These are phyloP conservation scores for Thera obeliscata DNA, from an alignment of 2,888 invertebrate species.

Conservation along the genomic window DNA sequence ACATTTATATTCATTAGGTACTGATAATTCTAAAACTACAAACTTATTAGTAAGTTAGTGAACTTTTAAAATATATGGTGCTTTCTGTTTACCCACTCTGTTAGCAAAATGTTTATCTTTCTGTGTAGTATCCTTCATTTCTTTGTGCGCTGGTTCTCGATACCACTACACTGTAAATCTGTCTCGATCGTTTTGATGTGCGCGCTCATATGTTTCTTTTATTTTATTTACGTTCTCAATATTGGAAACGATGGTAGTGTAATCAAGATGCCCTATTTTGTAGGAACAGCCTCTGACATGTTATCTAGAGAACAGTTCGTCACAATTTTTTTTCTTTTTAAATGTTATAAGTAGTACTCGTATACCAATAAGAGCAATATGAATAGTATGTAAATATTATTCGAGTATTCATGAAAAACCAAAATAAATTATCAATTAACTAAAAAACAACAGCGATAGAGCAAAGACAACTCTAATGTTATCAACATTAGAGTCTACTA, in stretches of 20 bases:
- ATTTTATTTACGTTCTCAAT: constrained; percentile 25
- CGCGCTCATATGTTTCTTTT: constrained; percentile 24
- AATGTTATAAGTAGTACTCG: background rate
- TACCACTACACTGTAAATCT: constrained; percentile 61
- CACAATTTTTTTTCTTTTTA: background rate
- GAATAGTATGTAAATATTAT: too few relatives aligned
- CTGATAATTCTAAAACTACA: background rate
- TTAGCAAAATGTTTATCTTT: constrained; percentile 64
- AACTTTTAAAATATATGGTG: constrained; percentile 41
- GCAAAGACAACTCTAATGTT: background rate
- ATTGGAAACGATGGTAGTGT: constrained; percentile 16
- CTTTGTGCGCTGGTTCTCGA: constrained; percentile 34
- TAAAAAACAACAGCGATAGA: background rate
- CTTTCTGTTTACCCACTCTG: constrained; percentile 56
- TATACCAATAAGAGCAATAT: too few relatives aligned
- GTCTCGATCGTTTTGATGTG: constrained; percentile 49
- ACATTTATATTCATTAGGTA: too few relatives aligned
- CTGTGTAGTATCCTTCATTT: constrained; percentile 45
- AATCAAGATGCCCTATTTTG: constrained; percentile 10
- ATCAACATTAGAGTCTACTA: background rate
- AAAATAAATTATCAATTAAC: too few relatives aligned
- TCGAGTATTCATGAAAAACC: too few relatives aligned
- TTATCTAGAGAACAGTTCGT: background rate
- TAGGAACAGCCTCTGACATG: background rate
- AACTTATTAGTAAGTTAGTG: constrained; percentile 27